A percentile compares a stretch with the other conserved stretches of the same genome.
Conservation (phyloP, 1,140 invertebrate genomes). For the Drosophila parabipectinata region DNA sequence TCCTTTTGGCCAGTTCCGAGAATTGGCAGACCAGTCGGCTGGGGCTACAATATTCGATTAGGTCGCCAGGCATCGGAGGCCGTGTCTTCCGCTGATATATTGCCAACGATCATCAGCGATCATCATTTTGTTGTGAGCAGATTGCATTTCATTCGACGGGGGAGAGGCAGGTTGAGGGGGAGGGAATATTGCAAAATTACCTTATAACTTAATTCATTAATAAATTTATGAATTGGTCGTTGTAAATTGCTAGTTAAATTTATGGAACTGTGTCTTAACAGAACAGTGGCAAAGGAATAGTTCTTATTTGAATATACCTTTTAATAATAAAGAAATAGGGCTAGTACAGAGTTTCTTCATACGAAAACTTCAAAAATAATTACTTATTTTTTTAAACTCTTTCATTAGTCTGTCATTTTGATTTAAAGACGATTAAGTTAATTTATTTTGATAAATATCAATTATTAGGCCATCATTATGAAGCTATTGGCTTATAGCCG, state of each 20-base stretch:
- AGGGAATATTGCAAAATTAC: conserved; percentile 65
- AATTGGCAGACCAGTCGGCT: conserved; percentile 45
- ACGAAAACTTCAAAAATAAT: conserved; percentile 16
- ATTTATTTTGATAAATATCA: conserved; percentile 76
- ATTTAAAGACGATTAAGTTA: conserved; percentile 66
- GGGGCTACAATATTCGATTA: conserved; percentile 69
- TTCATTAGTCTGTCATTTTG: conserved; percentile 74
- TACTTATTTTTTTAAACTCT: conserved; percentile 41
- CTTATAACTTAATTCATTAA: conserved; percentile 84
- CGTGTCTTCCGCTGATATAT: conserved; percentile 66
- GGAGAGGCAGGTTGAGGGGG: background rate
- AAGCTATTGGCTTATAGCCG: conserved; percentile 8
- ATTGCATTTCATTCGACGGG: conserved; percentile 56
- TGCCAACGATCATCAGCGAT: conserved; percentile 67
- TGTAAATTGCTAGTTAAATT: conserved; percentile 79
- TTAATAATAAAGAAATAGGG: too few species aligned
- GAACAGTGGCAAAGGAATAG: conserved; percentile 50
- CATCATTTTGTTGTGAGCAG: conserved; percentile 60
- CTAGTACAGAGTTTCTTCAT: too few species aligned
- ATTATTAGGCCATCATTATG: conserved; percentile 72
- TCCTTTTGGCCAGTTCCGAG: conserved; percentile 65
- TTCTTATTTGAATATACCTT: background rate
- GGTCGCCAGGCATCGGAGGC: conserved; percentile 40
- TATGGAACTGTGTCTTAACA: conserved; percentile 47
- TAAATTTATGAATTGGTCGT: conserved; percentile 82